Percentiles rank a stretch among this genome's conserved stretches.
These are phyloP conservation scores for Sabatieria punctata DNA, from an alignment of 2,888 invertebrate genomes.

Conservation along the genomic window DNA sequence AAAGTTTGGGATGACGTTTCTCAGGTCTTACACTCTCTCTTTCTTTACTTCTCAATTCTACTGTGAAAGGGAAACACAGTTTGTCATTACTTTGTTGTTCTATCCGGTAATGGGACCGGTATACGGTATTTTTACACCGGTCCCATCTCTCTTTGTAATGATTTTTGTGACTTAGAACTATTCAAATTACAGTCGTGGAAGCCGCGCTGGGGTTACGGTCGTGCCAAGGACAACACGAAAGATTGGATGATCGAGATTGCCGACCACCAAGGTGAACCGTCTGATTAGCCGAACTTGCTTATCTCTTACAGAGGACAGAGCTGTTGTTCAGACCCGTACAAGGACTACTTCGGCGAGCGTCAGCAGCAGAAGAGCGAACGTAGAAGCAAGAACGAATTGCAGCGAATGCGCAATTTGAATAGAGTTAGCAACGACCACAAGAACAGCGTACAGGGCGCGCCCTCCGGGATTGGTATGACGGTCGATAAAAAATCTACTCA, in stretches of 20 bases:
- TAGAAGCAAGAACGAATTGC: slow-evolving; percentile 85
- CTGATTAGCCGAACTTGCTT: background rate
- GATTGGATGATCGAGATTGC: slow-evolving; percentile 91
- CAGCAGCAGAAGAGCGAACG: slow-evolving; percentile 63
- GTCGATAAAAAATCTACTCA: background rate
- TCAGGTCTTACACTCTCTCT: too few relatives aligned
- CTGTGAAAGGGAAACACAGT: too few relatives aligned
- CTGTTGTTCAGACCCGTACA: slow-evolving; percentile 41
- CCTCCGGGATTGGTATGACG: background rate
- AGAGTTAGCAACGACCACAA: background rate
- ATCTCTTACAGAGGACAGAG: background rate
- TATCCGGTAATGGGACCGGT: too few relatives aligned
- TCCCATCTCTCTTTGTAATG: background rate
- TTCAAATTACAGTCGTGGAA: slow-evolving; percentile 47
- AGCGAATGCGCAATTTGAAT: slow-evolving; percentile 67
- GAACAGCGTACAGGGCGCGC: background rate
- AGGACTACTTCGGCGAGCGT: slow-evolving; percentile 73
- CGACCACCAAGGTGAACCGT: slow-evolving; percentile 52
- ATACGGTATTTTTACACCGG: background rate
- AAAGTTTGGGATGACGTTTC: slow-evolving; percentile 65
- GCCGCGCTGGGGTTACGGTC: slow-evolving; percentile 59
- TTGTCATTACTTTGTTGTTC: too few relatives aligned
- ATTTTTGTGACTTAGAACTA: background rate
- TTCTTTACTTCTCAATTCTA: too few relatives aligned
- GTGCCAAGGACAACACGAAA: slow-evolving; percentile 63